Evolutionary conservation across 2,888 invertebrate genomes (phyloP), one percentile per base, ranked within the genome.

Genomic region (Drosophila mettleri): DNA sequence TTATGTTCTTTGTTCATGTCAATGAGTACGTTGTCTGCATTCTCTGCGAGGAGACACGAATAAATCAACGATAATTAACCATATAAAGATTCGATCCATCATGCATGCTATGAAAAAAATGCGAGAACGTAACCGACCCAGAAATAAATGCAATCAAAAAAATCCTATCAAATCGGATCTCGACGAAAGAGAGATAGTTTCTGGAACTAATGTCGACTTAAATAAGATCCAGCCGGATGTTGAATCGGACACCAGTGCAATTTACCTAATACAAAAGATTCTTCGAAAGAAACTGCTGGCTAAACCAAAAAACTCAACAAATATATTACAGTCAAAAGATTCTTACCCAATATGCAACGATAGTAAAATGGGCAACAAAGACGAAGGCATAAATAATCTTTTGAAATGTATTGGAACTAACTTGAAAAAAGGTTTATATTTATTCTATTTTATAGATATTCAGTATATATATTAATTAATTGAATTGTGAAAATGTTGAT

Each of bases 51-150:
- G 12, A 54, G 74, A 70, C 74, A 70, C 39, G 20, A 45, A 27
- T 45, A 10, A 27, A 45, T 31, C 10, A 48, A 14, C 53, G 24
- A 12, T 20, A 22, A 24, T 34, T 34, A 6, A 36, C 36, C 45
- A 29, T 12, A 48, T 9, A 43, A 34, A 43, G 18, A 14, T 31
- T 27, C 34, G 18, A 61, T 22, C 34, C 22, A 51, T 33, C 46
- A 82, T 76, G 83, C 57, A 84, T 49, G 69, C 59, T n/a, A 69
- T 86, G 58, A 91, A 90, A 58, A 89, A 86, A 51, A 45, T 75
- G 0, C 84, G 90, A 48, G 74, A 80, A 60, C 88, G 90, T 58
- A 90, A 90, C 78, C 78, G 90, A 16, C 78, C 90, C 10, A 84
- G 69, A 73, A 90, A 90, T 66, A 91, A 90, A 64, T 84, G 86